Evolutionary conservation across 2,113 vertebrate genomes (phyloP).

Genomic region (Pachypanchax playfairii): DNA sequence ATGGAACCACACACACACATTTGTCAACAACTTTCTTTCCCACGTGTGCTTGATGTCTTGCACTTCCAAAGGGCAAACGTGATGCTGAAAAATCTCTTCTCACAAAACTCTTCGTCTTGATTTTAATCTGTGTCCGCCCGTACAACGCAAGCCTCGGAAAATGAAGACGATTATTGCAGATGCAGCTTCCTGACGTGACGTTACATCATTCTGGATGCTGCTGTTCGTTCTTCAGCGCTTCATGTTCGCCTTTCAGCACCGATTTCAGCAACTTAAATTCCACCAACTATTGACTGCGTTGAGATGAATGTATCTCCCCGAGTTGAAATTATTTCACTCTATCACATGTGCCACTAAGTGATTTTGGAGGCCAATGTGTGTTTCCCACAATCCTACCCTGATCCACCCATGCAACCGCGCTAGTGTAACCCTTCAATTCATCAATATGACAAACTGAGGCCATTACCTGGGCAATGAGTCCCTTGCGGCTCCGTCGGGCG

Average conservation of each 20-base stretch:
- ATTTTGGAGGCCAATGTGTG: constrained; percentile 63
- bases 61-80: constrained; percentile 1
- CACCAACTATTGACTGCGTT: constrained; percentile 24
- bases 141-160: neutral
- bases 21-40: neutral
- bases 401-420: constrained; percentile 53
- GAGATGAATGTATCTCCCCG: constrained; percentile 47
- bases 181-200: constrained; percentile 11
- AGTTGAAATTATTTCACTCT: constrained; percentile 51
- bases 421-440: constrained; percentile 56
- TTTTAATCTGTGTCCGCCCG: constrained; percentile 9
- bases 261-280: constrained; percentile 33
- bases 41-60: neutral
- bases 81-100: neutral
- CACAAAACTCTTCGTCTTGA: neutral
- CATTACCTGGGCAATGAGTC: constrained; percentile 96
- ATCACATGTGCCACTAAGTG: constrained; percentile 56
- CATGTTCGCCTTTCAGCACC: constrained; percentile 4
- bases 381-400: constrained; percentile 52
- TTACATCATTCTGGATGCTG: constrained; percentile 10
- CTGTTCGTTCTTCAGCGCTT: constrained; percentile 12
- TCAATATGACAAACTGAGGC: constrained; percentile 68
- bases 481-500: constrained; percentile 92
- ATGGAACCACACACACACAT: neutral
- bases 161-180: constrained; percentile 14